phyloP scores from a whole-genome alignment of 2,797 vertebrate species.

The Sebastolobus altivelis region DNA sequence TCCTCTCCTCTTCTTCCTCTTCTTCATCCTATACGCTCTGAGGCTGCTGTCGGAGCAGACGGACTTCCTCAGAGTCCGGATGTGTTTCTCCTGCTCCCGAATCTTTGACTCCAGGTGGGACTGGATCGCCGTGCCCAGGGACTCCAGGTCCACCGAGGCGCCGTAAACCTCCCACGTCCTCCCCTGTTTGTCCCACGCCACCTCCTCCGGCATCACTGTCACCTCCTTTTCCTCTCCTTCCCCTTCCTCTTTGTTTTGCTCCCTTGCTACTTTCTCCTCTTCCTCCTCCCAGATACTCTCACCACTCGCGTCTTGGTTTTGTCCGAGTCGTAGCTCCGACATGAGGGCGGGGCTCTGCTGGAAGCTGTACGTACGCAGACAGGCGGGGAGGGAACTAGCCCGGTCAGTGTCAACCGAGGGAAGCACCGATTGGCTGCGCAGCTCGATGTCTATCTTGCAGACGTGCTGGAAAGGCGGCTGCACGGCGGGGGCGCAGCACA shows the following conservation, averaged over 20 bases:
- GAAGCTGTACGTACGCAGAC: constrained; percentile 42
- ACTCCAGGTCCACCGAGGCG: constrained; percentile 89
- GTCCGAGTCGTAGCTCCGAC: neutral
- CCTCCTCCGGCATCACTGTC: constrained; percentile 83
- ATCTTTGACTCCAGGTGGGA: constrained; percentile 93
- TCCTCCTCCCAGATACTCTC: constrained; percentile 52
- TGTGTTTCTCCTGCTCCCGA: constrained; percentile 88
- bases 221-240: constrained; percentile 65
- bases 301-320: neutral
- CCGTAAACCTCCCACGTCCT: constrained; percentile 97
- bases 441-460: constrained; percentile 76
- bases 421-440: constrained; percentile 57
- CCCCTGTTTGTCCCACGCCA: constrained; percentile 93
- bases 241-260: constrained; percentile 35
- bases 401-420: neutral
- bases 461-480: constrained; percentile 48
- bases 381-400: constrained; percentile 48
- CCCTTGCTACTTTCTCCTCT: neutral
- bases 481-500: constrained; percentile 34
- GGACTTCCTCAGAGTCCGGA: constrained; percentile 86
- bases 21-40: constrained; percentile 80
- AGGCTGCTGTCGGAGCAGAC: constrained; percentile 86
- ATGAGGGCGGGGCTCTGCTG: constrained; percentile 15
- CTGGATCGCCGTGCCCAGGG: constrained; percentile 91
- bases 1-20: constrained; percentile 52